Conservation (phyloP, 92 coral and sea anemone species). For the Actinostola sp. region DNA sequence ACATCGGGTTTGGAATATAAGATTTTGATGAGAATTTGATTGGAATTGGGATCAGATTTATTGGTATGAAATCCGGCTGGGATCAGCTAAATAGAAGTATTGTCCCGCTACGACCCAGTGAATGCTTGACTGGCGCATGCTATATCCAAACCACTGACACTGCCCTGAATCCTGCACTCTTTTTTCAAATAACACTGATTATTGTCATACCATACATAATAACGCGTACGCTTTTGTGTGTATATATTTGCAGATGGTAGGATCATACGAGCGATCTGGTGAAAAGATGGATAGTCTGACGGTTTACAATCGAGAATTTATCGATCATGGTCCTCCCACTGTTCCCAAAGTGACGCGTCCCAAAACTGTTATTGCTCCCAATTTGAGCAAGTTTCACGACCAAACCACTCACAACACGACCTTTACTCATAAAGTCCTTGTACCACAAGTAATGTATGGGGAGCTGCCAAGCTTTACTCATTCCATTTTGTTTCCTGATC, state of each 20-base stretch:
- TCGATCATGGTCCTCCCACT: constrained; percentile 72
- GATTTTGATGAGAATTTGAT: no score
- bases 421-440: constrained; percentile 72
- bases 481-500: constrained; percentile 86
- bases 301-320: constrained; percentile 70
- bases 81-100: no score
- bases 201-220: no score
- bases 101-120: no score
- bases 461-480: constrained; percentile 95
- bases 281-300: constrained; percentile 82
- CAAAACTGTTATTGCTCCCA: constrained; percentile 61
- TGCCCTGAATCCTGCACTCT: no score
- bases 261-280: constrained; percentile 62
- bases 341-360: constrained; percentile 81
- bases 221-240: background rate
- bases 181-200: no score
- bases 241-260: constrained; percentile 53
- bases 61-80: no score
- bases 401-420: constrained; percentile 91
- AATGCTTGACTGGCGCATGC: no score
- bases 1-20: no score
- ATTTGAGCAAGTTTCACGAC: constrained; percentile 66
- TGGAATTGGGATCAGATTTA: no score
- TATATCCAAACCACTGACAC: no score
- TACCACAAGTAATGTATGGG: constrained; percentile 71